phyloP scores from a whole-genome alignment of 2,797 vertebrate genomes.

The Glossophaga mutica region DNA sequence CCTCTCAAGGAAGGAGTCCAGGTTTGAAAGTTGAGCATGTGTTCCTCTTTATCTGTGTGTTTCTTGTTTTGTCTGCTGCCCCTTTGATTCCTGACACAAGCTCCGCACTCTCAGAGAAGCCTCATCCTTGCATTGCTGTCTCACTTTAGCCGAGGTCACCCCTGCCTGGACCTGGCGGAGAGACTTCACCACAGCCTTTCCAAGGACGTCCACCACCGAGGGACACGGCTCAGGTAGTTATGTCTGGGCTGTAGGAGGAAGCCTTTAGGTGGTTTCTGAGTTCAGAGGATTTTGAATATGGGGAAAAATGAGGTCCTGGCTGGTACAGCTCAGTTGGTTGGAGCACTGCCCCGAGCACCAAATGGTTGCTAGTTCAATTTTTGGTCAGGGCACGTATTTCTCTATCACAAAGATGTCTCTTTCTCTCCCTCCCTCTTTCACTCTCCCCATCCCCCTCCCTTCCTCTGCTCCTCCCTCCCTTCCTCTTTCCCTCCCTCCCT shows the following conservation, averaged over 20 bases:
- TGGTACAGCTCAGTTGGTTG: no score
- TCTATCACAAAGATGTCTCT: no score
- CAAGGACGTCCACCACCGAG: slow-evolving; percentile 34
- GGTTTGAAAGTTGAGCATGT: neutral
- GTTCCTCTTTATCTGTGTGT: neutral
- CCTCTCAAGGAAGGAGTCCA: neutral
- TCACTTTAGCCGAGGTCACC: slow-evolving; percentile 70
- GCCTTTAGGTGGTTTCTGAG: neutral
- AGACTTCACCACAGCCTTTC: slow-evolving; percentile 60
- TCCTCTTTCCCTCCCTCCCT: no score
- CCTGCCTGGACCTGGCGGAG: slow-evolving; percentile 11
- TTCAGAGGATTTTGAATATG: neutral
- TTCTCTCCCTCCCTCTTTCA: no score
- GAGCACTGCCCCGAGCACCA: no score
- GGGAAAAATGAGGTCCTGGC: neutral
- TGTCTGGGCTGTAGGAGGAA: neutral
- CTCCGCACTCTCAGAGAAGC: neutral
- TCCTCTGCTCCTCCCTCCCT: no score
- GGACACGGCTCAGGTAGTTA: slow-evolving; percentile 73
- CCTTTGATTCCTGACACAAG: neutral
- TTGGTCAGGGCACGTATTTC: no score
- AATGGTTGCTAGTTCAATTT: no score
- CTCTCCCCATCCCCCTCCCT: no score
- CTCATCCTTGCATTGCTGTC: slow-evolving; percentile 61
- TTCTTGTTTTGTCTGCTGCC: neutral